phyloP scores from a whole-genome alignment of 2,888 invertebrate species.

The Lepidochitona cinerea region DNA sequence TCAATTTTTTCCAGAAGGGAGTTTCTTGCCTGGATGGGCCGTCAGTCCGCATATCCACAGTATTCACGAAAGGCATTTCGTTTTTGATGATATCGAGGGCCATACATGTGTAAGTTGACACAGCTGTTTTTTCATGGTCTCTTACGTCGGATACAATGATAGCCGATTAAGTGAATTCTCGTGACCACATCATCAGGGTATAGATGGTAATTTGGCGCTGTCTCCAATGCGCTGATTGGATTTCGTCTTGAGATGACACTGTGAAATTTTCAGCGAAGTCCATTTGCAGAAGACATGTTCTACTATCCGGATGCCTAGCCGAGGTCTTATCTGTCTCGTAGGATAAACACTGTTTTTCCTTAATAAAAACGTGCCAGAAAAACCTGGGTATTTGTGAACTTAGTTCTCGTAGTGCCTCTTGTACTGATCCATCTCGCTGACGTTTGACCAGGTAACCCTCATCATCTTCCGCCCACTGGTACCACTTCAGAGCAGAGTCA shows the following conservation, averaged over 20 bases:
- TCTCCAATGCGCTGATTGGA: neutral
- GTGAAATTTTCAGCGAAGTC: too few relatives aligned
- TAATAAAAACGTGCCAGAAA: neutral
- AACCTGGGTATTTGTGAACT: neutral
- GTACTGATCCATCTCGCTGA: neutral
- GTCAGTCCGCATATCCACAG: neutral
- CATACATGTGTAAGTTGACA: neutral
- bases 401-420: neutral
- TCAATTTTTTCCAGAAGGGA: neutral
- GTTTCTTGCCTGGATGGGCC: neutral
- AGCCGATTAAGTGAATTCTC: neutral
- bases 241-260: too few relatives aligned
- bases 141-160: neutral
- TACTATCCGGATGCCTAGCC: neutral
- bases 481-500: neutral
- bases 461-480: neutral
- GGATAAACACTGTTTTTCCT: neutral
- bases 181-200: neutral
- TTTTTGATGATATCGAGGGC: neutral
- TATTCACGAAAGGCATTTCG: neutral
- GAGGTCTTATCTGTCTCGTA: neutral
- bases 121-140: neutral
- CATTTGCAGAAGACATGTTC: too few relatives aligned
- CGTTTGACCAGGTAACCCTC: neutral
- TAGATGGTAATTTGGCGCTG: neutral